Base-by-base conservation (phyloP, 2,888 invertebrate species). In the Drosophila yooni region DNA sequence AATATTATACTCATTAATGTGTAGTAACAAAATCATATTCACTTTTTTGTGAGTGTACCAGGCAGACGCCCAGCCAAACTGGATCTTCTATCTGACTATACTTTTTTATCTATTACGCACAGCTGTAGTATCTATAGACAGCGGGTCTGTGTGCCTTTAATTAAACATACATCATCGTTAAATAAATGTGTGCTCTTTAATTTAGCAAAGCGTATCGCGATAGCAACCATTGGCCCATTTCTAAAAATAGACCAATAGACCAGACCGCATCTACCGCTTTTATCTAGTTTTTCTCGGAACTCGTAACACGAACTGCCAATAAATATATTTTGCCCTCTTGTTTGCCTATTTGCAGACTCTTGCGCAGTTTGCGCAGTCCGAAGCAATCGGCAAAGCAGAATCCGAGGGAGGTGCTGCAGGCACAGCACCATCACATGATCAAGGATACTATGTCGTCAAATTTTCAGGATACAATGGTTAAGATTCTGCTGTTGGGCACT, bases 401-500 rank as follows among this genome's bases (percentile, higher is more conserved):
- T 11, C 43, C 94, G 68, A 93, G 94, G 38, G 95, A 95, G 74
- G 92, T 86, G 60, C 48, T 88, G 21, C 81, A 86, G 21, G 21
- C 57, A 21, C 57, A 65, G 25, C 79, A 72, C 51, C 85, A 94
- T 52, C 94, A 95, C 70, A 94, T 95, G 54, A 94, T 84, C 73
- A 88, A 85, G 76, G 87, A 90, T 56, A 38, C 38, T 13, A 25
- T 95, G 93, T 94, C 94, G 60, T 94, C 94, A 57, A 92, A 94
- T 11, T 94, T 94, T 63, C 81, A 91, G 54, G 92, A 92, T 50
- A 91, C 83, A 54, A 91, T 81, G 91, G 95, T 92, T 83, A 95
- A 96, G 92, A 92, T 96, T 13, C 91, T 96, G 48, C 90, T 96
- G 0, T 91, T 96, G 5, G 96, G 96, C 1, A 96, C 97, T 0